These are phyloP conservation scores for Archivesica marissinica DNA, from an alignment of 1,140 invertebrate species.

Conservation along the genomic window DNA sequence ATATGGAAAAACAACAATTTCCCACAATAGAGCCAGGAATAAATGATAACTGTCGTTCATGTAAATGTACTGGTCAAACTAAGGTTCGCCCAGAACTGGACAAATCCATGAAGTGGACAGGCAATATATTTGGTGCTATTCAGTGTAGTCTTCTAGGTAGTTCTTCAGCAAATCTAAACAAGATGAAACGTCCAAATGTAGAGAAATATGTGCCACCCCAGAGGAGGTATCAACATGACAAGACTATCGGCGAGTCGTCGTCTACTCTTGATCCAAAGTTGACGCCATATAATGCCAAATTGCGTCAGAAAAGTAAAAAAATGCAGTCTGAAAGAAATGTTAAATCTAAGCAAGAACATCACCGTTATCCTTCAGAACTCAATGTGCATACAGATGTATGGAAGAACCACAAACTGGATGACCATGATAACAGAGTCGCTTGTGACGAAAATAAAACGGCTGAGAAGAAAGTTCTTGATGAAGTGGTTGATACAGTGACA, in stretches of 20 bases:
- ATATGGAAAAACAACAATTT: neutral
- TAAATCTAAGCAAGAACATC: no score
- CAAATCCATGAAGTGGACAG: neutral
- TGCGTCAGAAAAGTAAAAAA: slow-evolving; percentile 36
- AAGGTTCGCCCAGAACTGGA: neutral
- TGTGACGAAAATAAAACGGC: neutral
- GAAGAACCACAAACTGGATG: no score
- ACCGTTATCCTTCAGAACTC: neutral
- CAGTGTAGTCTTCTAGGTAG: neutral
- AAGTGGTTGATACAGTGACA: neutral
- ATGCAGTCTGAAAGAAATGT: neutral
- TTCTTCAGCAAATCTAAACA: neutral
- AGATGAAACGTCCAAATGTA: neutral
- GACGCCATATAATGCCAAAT: slow-evolving; percentile 48
- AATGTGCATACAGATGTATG: neutral
- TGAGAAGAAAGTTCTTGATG: neutral
- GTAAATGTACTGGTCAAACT: neutral
- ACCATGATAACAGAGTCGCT: neutral
- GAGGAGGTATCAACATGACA: neutral
- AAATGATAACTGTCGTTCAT: neutral
- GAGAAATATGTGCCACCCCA: slow-evolving; percentile 51
- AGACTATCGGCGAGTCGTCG: neutral
- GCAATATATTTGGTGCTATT: slow-evolving; percentile 21
- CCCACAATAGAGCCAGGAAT: neutral
- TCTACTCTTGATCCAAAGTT: neutral